These are phyloP conservation scores for Rhabdornis inornatus DNA, from an alignment of 2,113 vertebrate species.

Conservation along the genomic window DNA sequence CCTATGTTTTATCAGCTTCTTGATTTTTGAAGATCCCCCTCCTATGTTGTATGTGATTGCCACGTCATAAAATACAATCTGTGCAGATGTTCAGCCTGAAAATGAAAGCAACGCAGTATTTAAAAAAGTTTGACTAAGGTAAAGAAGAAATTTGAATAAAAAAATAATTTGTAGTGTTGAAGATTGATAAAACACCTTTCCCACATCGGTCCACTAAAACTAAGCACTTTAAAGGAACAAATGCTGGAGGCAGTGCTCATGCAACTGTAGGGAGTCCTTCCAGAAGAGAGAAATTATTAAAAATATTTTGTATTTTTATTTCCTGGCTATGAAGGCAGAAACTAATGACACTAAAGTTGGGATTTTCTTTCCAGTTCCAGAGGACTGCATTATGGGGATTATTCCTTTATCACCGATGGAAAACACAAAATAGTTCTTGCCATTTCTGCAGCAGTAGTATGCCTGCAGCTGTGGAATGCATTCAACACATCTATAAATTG, in stretches of 20 bases:
- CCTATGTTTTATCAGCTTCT: background rate
- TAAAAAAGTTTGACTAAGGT: background rate
- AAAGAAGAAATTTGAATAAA: background rate
- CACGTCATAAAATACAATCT: background rate
- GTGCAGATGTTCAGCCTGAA: background rate
- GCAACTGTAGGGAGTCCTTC: background rate
- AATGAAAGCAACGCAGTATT: background rate
- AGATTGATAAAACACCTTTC: background rate
- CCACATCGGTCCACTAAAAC: background rate
- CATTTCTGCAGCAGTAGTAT: background rate
- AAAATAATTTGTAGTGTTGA: background rate
- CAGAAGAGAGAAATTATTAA: background rate
- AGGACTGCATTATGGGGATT: conserved; percentile 17
- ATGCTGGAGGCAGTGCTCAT: background rate
- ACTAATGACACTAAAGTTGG: conserved; percentile 33
- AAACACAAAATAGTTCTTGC: conserved; percentile 1
- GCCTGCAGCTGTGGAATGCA: conserved; percentile 34
- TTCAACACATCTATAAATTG: conserved; percentile 5
- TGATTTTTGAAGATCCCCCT: background rate
- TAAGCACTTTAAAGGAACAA: background rate
- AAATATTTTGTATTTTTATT: conserved; percentile 55
- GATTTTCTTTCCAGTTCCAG: conserved; percentile 9
- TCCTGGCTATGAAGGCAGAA: conserved; percentile 77
- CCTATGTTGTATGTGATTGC: background rate
- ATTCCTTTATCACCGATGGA: conserved; percentile 42